These are phyloP conservation scores for Vespertilio murinus DNA, from an alignment of 2,797 vertebrate species.

Conservation along the genomic window DNA sequence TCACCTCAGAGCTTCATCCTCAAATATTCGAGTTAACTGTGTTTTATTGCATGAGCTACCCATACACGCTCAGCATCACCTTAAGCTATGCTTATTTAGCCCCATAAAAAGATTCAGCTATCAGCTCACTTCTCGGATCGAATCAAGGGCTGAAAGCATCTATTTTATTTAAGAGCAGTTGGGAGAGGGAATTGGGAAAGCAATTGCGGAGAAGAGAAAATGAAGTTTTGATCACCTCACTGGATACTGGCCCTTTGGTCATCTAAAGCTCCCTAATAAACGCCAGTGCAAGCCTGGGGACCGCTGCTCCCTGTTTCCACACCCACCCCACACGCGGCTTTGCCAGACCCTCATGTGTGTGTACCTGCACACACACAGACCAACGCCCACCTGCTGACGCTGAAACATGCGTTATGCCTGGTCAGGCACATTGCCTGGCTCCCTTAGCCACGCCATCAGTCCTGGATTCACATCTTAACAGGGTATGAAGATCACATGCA, in stretches of 20 bases:
- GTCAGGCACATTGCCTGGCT: not conserved
- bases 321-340: not conserved
- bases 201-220: not conserved
- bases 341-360: fast-evolving
- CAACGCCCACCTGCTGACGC: not conserved
- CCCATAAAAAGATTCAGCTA: constrained; percentile 3
- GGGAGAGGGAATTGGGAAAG: not conserved
- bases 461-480: not conserved
- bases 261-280: not conserved
- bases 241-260: not conserved
- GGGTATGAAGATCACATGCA: not conserved
- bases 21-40: not conserved
- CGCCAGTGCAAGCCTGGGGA: not conserved
- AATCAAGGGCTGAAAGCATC: not conserved
- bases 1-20: not conserved
- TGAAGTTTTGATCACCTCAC: constrained; percentile 20
- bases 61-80: not conserved
- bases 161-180: constrained; percentile 47
- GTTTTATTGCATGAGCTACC: not conserved
- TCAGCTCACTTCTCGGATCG: not conserved
- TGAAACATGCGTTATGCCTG: not conserved
- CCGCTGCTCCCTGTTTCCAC: fast-evolving
- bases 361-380: not conserved
- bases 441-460: not conserved
- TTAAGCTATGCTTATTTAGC: not conserved